A percentile compares a stretch with the other conserved stretches of the same genome.
These are phyloP conservation scores for Leptura quadrifasciata DNA, from an alignment of 2,888 invertebrate genomes.

Conservation along the genomic window DNA sequence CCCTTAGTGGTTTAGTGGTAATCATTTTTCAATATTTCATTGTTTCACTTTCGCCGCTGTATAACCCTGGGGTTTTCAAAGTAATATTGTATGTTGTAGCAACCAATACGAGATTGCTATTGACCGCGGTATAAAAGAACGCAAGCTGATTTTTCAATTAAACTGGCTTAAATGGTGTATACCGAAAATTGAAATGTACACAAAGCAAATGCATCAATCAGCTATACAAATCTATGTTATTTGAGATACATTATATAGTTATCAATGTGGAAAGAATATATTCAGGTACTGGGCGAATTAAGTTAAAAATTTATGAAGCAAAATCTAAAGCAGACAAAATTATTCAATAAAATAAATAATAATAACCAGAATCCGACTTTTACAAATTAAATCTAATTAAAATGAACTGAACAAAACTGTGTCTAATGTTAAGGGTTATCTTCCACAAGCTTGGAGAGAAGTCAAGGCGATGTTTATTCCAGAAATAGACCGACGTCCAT, in stretches of 20 bases:
- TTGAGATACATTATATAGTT: not conserved
- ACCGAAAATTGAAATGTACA: not conserved
- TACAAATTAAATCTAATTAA: too few relatives aligned
- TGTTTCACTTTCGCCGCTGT: not conserved
- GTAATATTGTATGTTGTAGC: not conserved
- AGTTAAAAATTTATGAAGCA: too few relatives aligned
- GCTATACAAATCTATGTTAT: not conserved
- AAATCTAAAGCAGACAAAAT: too few relatives aligned
- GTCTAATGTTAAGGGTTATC: too few relatives aligned
- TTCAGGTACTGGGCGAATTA: too few relatives aligned
- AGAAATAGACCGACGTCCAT: too few relatives aligned
- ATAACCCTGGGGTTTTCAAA: not conserved
- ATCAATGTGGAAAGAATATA: too few relatives aligned
- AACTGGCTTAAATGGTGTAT: not conserved
- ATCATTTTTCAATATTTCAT: not conserved
- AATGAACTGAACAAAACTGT: too few relatives aligned
- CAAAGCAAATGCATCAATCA: not conserved
- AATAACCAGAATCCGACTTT: too few relatives aligned
- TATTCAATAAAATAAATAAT: too few relatives aligned
- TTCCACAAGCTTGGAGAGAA: too few relatives aligned
- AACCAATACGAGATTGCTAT: not conserved
- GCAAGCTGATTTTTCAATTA: constrained; percentile 3
- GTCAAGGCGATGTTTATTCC: too few relatives aligned
- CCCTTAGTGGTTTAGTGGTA: not conserved
- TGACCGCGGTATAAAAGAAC: not conserved